These are phyloP conservation scores for Otolemur garnettii DNA, from an alignment of 2,113 vertebrate genomes.

Conservation along the genomic window DNA sequence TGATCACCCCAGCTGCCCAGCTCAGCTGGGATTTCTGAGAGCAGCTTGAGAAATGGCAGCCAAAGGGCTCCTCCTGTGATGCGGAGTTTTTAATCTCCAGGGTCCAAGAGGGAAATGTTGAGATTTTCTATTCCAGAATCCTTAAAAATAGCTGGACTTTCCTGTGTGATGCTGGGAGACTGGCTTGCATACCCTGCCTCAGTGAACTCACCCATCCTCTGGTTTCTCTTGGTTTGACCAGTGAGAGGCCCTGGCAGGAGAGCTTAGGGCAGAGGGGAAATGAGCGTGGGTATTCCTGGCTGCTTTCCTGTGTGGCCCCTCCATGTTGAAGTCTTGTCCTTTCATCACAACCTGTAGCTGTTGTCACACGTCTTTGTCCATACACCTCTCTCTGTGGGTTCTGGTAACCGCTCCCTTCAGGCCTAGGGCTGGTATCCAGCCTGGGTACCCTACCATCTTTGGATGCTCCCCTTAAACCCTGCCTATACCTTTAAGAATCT, in stretches of 20 bases:
- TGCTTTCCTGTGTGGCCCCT: neutral
- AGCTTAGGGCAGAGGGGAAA: neutral
- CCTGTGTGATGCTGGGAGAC: neutral
- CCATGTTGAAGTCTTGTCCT: neutral
- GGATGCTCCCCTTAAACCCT: neutral
- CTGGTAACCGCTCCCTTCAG: neutral
- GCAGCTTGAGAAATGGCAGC: neutral
- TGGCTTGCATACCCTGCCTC: neutral
- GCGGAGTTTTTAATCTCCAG: neutral
- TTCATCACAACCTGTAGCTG: neutral
- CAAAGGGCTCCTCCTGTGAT: neutral
- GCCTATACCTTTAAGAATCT: neutral
- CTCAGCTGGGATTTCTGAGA: neutral
- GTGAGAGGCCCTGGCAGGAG: neutral
- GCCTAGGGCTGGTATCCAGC: neutral
- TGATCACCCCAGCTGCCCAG: neutral
- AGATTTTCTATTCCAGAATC: neutral
- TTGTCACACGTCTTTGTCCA: neutral
- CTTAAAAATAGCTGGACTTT: neutral
- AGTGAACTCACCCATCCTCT: neutral
- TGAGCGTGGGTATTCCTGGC: neutral
- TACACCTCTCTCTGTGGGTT: neutral
- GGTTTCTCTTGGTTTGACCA: neutral
- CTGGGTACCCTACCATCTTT: neutral
- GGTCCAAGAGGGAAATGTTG: neutral